These are phyloP conservation scores for Gallinago stenura DNA, from an alignment of 2,797 vertebrate genomes.

Conservation along the genomic window DNA sequence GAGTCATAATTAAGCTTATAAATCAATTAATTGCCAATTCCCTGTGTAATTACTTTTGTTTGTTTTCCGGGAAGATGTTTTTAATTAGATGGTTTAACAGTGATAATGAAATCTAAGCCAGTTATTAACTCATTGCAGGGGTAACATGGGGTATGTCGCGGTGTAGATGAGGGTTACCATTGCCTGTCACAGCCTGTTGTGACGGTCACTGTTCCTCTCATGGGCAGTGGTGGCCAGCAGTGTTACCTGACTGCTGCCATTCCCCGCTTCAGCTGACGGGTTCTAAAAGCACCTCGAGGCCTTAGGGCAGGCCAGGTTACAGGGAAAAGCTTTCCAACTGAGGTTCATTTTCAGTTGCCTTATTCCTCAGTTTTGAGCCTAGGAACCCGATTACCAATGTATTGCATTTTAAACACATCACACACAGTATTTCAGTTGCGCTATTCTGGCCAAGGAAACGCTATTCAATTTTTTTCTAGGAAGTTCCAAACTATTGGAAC, in stretches of 20 bases:
- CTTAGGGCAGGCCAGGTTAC: not conserved
- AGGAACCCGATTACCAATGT: not conserved
- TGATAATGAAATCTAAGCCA: not conserved
- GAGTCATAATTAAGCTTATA: not conserved
- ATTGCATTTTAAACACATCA: not conserved
- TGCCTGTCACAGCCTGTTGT: not conserved
- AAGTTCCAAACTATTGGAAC: not conserved
- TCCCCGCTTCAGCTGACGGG: not conserved
- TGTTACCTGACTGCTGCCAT: not conserved
- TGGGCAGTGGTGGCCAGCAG: not conserved
- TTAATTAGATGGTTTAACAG: conserved; percentile 3
- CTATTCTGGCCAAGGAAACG: not conserved
- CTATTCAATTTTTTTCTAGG: not conserved
- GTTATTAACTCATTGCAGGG: not conserved
- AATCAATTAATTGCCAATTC: conserved; percentile 34
- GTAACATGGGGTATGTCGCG: not conserved
- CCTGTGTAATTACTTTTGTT: not conserved
- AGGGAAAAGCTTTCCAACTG: not conserved
- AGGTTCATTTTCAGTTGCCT: not conserved
- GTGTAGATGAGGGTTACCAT: not conserved
- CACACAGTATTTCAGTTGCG: not conserved
- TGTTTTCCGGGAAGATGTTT: conserved; percentile 13
- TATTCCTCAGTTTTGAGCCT: not conserved
- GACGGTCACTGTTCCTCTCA: not conserved
- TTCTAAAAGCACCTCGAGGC: not conserved